Conservation (phyloP, 2,113 vertebrate genomes). For the Nerophis ophidion region DNA sequence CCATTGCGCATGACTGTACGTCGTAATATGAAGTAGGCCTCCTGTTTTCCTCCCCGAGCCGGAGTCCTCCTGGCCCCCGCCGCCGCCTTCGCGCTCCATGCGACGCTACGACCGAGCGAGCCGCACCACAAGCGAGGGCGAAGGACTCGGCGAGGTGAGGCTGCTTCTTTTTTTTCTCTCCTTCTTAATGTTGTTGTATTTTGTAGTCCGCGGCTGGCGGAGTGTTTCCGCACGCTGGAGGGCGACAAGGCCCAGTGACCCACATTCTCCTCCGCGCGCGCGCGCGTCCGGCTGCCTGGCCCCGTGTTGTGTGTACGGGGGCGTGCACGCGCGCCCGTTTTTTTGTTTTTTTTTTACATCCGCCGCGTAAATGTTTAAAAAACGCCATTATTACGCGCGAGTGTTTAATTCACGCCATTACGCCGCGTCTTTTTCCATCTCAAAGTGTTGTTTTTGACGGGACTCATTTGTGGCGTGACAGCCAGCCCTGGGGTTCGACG, state of each 20-base stretch:
- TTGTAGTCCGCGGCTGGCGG: slow-evolving; percentile 34
- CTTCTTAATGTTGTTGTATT: not conserved
- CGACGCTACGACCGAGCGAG: slow-evolving; percentile 53
- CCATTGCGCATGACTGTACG: slow-evolving; percentile 70
- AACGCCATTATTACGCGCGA: slow-evolving; percentile 32
- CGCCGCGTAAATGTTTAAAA: slow-evolving; percentile 61
- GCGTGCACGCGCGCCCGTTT: not conserved
- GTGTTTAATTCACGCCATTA: not conserved
- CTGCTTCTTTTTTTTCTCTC: not conserved
- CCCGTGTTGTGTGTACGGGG: slow-evolving; percentile 11
- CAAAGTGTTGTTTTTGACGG: not conserved
- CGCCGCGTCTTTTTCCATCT: not conserved
- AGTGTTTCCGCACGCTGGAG: slow-evolving; percentile 68
- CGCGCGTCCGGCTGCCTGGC: slow-evolving; percentile 17
- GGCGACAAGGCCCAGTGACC: slow-evolving; percentile 72
- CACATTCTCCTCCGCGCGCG: slow-evolving; percentile 63
- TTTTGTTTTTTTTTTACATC: too few species aligned
- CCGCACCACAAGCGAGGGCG: slow-evolving; percentile 50
- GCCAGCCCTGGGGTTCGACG: slow-evolving; percentile 35
- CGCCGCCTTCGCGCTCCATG: slow-evolving; percentile 46
- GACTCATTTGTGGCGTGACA: slow-evolving; percentile 66
- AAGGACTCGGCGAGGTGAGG: slow-evolving; percentile 36
- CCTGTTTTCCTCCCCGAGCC: slow-evolving; percentile 65
- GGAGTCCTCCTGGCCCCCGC: slow-evolving; percentile 59
- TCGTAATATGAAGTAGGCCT: slow-evolving; percentile 65